phyloP scores from a whole-genome alignment of 1,140 invertebrate genomes.

The Brachionus angularis region DNA sequence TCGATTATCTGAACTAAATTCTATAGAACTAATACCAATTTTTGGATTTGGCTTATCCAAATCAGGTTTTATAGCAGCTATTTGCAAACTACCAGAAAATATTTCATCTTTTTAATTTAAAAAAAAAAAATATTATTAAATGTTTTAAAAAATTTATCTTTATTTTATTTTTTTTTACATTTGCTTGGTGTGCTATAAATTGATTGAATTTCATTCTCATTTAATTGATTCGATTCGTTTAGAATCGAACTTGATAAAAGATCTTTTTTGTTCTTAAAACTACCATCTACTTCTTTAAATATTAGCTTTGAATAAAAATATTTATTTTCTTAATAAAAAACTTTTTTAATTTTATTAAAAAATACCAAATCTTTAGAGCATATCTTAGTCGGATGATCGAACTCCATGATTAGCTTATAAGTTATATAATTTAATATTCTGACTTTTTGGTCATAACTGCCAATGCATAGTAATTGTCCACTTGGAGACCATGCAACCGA shows the following conservation, averaged over 20 bases:
- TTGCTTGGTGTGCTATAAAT: conserved; percentile 41
- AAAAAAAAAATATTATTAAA: neutral
- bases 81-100: conserved; percentile 47
- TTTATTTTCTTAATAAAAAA: neutral
- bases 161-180: neutral
- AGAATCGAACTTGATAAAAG: conserved; percentile 14
- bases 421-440: conserved; percentile 56
- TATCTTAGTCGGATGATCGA: conserved; percentile 48
- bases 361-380: conserved; percentile 48
- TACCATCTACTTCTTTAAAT: conserved; percentile 42
- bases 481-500: conserved; percentile 58
- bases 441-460: conserved; percentile 60
- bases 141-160: neutral
- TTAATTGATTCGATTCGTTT: conserved; percentile 23
- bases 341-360: neutral
- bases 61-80: conserved; percentile 54
- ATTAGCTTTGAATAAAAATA: conserved; percentile 25
- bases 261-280: conserved; percentile 8
- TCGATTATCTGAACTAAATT: conserved; percentile 55
- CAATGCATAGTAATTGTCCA: conserved; percentile 59
- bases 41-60: conserved; percentile 55
- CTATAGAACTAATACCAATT: conserved; percentile 52
- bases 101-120: conserved; percentile 51
- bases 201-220: conserved; percentile 27
- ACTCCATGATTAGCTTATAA: conserved; percentile 54